Evolutionary conservation across 2,797 vertebrate species (phyloP).

Genomic region (Leptatherina wallacei): DNA sequence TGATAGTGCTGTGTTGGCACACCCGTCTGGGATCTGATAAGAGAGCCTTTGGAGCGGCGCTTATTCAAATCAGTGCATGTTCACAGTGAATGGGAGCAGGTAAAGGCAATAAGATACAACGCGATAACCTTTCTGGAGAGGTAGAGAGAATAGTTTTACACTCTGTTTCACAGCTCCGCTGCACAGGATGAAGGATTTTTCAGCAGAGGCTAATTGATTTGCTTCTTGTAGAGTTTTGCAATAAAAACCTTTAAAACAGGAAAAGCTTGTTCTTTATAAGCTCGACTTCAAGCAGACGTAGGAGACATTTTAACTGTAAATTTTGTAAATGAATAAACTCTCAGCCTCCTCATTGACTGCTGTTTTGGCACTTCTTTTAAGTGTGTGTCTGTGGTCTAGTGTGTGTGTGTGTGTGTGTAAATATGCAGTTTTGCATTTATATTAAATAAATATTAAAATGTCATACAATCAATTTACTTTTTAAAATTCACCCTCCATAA

Average conservation of each 20-base stretch:
- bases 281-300: constrained; percentile 13
- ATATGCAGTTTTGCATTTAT: constrained; percentile 23
- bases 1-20: constrained; percentile 81
- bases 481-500: constrained; percentile 25
- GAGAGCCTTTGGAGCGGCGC: constrained; percentile 77
- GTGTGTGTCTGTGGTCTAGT: constrained; percentile 27
- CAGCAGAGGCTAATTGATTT: constrained; percentile 68
- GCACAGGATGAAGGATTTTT: constrained; percentile 61
- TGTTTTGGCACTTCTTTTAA: neutral
- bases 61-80: constrained; percentile 84
- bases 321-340: constrained; percentile 55
- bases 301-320: constrained; percentile 24
- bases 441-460: constrained; percentile 54
- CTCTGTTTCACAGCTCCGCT: constrained; percentile 65
- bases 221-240: constrained; percentile 47
- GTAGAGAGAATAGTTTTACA: constrained; percentile 70
- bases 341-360: constrained; percentile 28
- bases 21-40: constrained; percentile 82
- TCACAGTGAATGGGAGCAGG: constrained; percentile 81
- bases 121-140: constrained; percentile 79
- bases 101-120: constrained; percentile 81
- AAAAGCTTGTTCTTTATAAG: constrained; percentile 32
- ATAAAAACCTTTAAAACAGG: constrained; percentile 21
- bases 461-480: constrained; percentile 39
- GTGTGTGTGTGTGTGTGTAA: constrained; percentile 14